Percentiles rank a stretch among this genome's conserved stretches.
Evolutionary conservation across 2,797 vertebrate species (phyloP).

Genomic region (Pampus argenteus): DNA sequence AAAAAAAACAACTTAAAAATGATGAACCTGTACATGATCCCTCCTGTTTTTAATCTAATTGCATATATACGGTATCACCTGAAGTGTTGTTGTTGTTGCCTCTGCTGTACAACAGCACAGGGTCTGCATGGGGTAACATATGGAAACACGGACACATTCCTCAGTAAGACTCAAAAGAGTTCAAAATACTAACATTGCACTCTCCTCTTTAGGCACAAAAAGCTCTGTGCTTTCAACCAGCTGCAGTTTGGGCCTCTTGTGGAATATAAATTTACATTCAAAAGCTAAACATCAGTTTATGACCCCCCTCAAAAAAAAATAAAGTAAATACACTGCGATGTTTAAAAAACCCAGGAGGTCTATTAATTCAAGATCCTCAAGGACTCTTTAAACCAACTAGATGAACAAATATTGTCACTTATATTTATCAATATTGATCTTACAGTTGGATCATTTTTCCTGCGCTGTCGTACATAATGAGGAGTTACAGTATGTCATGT

Average conservation of each 20-base stretch:
- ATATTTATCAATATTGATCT: background rate
- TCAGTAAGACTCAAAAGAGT: conserved; percentile 72
- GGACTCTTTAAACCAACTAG: too few relatives aligned
- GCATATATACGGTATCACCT: conserved; percentile 59
- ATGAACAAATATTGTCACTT: background rate
- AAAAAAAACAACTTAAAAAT: background rate
- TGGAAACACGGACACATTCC: conserved; percentile 48
- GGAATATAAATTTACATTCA: background rate
- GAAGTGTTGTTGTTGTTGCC: conserved; percentile 53
- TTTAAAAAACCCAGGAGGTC: background rate
- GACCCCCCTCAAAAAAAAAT: too few relatives aligned
- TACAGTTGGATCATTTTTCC: background rate
- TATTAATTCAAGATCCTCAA: background rate
- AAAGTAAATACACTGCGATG: background rate
- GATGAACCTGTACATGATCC: conserved; percentile 10
- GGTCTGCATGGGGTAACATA: conserved; percentile 27
- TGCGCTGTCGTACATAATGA: too few relatives aligned
- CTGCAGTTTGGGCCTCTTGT: background rate
- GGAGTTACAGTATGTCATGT: too few relatives aligned
- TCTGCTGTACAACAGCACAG: background rate
- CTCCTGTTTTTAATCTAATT: conserved; percentile 30
- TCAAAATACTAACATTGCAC: conserved; percentile 60
- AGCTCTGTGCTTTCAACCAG: conserved; percentile 30
- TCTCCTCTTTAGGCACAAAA: conserved; percentile 68
- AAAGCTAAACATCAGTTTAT: background rate